Evolutionary conservation across 2,113 vertebrate species (phyloP).

Genomic region (Toxostoma redivivum): DNA sequence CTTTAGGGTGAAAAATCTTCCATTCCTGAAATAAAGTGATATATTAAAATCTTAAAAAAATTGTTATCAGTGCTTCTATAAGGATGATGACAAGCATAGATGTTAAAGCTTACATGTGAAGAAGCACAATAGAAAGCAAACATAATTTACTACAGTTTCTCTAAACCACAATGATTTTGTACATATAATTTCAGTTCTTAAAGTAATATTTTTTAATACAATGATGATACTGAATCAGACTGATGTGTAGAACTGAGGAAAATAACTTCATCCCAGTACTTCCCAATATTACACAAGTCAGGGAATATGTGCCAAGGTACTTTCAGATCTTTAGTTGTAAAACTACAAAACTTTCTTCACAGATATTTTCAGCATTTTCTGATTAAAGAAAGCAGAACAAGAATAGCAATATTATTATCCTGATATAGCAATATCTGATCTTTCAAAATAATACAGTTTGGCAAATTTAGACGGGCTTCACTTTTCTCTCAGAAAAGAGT

Average conservation of each 20-base stretch:
- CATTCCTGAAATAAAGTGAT: neutral
- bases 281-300: neutral
- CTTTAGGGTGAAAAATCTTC: neutral
- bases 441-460: neutral
- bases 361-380: neutral
- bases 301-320: neutral
- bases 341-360: neutral
- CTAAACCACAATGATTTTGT: neutral
- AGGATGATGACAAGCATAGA: neutral
- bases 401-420: neutral
- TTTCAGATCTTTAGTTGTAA: neutral
- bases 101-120: neutral
- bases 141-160: neutral
- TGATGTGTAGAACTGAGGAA: neutral
- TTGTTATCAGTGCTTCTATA: neutral
- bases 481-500: neutral
- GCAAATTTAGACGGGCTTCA: neutral
- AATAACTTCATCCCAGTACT: neutral
- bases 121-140: neutral
- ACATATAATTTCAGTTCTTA: neutral
- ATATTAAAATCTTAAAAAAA: neutral
- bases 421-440: neutral
- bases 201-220: neutral
- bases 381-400: neutral
- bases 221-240: neutral